Percentiles rank a stretch among this genome's conserved stretches.
Conservation (phyloP, 2,888 invertebrate genomes). For the Eupithecia exiguata region DNA sequence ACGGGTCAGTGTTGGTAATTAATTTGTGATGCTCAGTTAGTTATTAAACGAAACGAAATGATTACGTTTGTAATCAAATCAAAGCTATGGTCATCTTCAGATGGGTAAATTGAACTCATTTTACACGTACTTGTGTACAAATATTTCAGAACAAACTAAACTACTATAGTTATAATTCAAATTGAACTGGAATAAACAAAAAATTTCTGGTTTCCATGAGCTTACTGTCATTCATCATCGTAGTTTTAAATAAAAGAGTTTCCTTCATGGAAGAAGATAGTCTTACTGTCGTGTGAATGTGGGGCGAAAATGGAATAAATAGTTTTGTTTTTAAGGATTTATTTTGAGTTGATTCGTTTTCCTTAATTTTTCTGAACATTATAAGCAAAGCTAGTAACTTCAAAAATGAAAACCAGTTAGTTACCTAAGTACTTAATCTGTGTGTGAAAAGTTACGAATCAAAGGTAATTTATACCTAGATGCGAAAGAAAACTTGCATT, state of each 20-base stretch:
- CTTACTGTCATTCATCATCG: too few relatives aligned
- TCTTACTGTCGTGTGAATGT: too few relatives aligned
- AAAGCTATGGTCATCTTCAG: neutral
- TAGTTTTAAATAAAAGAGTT: too few relatives aligned
- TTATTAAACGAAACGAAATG: slow-evolving; percentile 5
- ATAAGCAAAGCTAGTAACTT: neutral
- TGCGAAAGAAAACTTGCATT: slow-evolving; percentile 24
- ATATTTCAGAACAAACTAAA: too few relatives aligned
- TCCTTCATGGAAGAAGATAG: too few relatives aligned
- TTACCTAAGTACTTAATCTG: neutral
- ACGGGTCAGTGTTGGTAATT: slow-evolving; percentile 9
- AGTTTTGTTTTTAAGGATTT: neutral
- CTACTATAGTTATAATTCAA: too few relatives aligned
- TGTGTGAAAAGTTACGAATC: slow-evolving; percentile 3
- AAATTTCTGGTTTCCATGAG: too few relatives aligned
- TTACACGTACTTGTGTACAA: neutral
- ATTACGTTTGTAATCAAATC: neutral
- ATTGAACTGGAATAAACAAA: too few relatives aligned
- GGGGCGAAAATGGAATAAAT: too few relatives aligned
- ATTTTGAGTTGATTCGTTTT: neutral
- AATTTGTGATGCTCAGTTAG: slow-evolving; percentile 12
- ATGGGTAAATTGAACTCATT: neutral
- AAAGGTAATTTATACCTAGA: slow-evolving; percentile 3
- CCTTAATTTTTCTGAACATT: neutral
- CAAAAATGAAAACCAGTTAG: neutral